Base-by-base conservation (phyloP, 2,888 invertebrate species). In the Melangyna quadrimaculata region DNA sequence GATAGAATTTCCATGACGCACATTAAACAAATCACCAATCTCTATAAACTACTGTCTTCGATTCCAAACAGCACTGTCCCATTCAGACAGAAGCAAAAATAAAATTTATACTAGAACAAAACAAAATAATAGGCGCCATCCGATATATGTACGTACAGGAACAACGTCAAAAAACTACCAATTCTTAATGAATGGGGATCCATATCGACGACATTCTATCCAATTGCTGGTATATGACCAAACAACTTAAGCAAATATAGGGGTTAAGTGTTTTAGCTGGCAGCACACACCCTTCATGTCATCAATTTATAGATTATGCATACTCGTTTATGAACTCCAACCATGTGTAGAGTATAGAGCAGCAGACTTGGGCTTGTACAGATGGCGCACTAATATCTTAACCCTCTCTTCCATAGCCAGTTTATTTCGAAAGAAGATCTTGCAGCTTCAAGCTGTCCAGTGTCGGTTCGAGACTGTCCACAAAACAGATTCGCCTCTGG, bases 331-430 rank as follows among this genome's bases (percentile, higher is more conserved):
- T 48, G 65, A 14, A 65, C 29, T n/a, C 24, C 63, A 27, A 32
- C 48, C 12, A 9, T n/a, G 17, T 27, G 7, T 17, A 43, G 4
- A 35, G n/a, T 27, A 2, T 17, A 43, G 43, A 53, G 67, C 14
- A 65, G 32, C 40, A 61, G 51, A 59, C 61, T 45, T 43, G 40
- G 72, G 51, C 80, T 63, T 57, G 80, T 81, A 81, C 86, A 86
- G 37, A 86, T 86, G 80, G 81, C 77, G 78, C 65, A 71, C 77
- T 81, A 86, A 80, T 86, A 86, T 81, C 77, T 69, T 79, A 79
- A 75, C 75, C 79, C 75, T 22, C 19, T 48, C 35, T n/a, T 35
- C 22, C 63, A 45, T 45, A 19, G 10, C 61, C 70, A 12, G 10
- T 43, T 14, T 63, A 72, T 73, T 69, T 65, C 57, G 29, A 14